phyloP scores from a whole-genome alignment of 2,113 vertebrate species.

The Ciconia maguari region DNA sequence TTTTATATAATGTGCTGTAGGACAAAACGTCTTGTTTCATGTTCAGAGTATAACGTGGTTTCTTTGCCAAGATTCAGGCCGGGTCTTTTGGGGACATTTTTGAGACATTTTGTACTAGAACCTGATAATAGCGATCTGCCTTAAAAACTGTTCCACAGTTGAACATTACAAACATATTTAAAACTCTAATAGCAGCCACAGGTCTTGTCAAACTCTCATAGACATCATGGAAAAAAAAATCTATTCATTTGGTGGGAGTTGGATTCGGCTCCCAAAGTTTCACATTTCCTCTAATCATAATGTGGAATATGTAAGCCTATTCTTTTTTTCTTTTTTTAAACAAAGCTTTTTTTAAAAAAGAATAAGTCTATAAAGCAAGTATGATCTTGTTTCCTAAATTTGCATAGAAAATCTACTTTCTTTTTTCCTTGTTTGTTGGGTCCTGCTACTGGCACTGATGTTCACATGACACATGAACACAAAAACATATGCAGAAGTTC shows the following conservation, averaged over 20 bases:
- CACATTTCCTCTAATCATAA: not conserved
- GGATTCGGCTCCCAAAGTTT: not conserved
- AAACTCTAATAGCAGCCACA: not conserved
- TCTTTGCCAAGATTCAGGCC: not conserved
- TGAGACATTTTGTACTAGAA: not conserved
- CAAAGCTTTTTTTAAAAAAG: not conserved
- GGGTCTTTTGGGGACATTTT: not conserved
- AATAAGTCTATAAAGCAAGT: not conserved
- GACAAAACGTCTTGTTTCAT: not conserved
- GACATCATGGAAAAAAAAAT: not conserved
- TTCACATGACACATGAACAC: not conserved
- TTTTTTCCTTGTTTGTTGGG: not conserved
- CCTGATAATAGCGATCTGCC: not conserved
- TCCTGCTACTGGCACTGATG: not conserved
- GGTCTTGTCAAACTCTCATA: not conserved
- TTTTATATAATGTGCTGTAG: not conserved
- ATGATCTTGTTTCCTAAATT: not conserved
- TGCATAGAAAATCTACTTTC: not conserved
- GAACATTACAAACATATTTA: not conserved
- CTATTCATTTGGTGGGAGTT: not conserved
- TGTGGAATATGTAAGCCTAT: not conserved
- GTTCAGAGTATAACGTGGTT: not conserved
- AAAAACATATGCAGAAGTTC: not conserved
- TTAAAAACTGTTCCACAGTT: not conserved
- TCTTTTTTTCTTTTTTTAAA: not conserved